Conservation (phyloP, 53 echinoderm and acorn worm genomes). For the Patiria pectinifera region DNA sequence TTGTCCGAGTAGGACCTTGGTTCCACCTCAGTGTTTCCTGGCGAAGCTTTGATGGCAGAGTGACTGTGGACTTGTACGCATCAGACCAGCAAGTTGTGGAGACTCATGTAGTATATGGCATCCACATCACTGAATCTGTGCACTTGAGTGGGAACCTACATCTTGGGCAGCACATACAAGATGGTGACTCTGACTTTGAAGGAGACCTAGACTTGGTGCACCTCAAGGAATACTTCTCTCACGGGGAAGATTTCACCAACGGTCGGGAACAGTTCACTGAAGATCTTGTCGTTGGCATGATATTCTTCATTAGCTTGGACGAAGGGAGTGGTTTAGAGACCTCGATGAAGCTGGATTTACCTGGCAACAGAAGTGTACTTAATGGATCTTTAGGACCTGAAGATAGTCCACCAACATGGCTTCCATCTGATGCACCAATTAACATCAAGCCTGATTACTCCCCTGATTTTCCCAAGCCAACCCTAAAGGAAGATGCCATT, state of each 20-base stretch:
- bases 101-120: slow-evolving; percentile 55
- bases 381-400: slow-evolving; percentile 45
- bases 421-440: slow-evolving; percentile 78
- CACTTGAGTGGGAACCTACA: slow-evolving; percentile 47
- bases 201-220: slow-evolving; percentile 72
- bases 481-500: slow-evolving; percentile 46
- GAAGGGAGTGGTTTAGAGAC: slow-evolving; percentile 75
- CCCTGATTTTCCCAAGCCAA: slow-evolving; percentile 46
- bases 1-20: slow-evolving; percentile 57
- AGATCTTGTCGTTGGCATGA: slow-evolving; percentile 49
- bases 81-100: slow-evolving; percentile 28
- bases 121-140: slow-evolving; percentile 47
- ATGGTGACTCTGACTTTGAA: slow-evolving; percentile 25
- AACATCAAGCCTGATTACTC: slow-evolving; percentile 54
- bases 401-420: slow-evolving; percentile 67
- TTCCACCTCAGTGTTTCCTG: slow-evolving; percentile 71
- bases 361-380: slow-evolving; percentile 1
- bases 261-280: slow-evolving; percentile 48
- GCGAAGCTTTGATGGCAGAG: slow-evolving; percentile 81
- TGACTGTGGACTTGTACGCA: slow-evolving; percentile 65
- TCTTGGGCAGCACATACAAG: slow-evolving; percentile 58
- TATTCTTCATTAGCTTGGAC: slow-evolving; percentile 64
- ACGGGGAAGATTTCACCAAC: slow-evolving; percentile 15
- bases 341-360: neutral
- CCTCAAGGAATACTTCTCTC: slow-evolving; percentile 49